Evolutionary conservation across 2,888 invertebrate species (phyloP).

Genomic region (Scaptomyza reducta): DNA sequence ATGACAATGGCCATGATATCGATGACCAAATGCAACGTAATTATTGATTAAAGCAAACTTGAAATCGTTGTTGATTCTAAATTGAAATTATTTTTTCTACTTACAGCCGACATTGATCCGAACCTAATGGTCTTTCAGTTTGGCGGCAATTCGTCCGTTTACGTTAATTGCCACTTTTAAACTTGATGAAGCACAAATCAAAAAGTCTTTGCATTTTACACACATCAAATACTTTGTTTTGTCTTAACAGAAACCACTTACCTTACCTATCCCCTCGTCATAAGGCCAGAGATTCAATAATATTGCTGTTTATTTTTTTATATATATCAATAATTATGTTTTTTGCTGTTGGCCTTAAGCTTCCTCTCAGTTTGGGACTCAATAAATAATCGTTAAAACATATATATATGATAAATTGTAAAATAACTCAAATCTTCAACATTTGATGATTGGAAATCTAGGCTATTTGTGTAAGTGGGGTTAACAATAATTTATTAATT

Average conservation of each 20-base stretch:
- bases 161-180: conserved; percentile 13
- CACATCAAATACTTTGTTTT: conserved; percentile 20
- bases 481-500: conserved; percentile 33
- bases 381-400: neutral
- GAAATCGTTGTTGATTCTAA: neutral
- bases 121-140: conserved; percentile 92
- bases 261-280: neutral
- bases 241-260: conserved; percentile 17
- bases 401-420: conserved; percentile 35
- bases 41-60: conserved; percentile 31
- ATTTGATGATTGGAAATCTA: conserved; percentile 11
- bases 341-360: conserved; percentile 9
- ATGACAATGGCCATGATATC: conserved; percentile 95
- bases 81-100: conserved; percentile 21
- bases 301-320: neutral
- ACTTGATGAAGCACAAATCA: conserved; percentile 46
- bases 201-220: conserved; percentile 50
- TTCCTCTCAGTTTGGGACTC: conserved; percentile 5
- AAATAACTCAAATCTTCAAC: conserved; percentile 18
- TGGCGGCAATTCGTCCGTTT: conserved; percentile 86
- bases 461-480: conserved; percentile 8
- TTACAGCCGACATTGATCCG: conserved; percentile 90
- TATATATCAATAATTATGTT: neutral
- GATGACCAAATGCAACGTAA: conserved; percentile 87
- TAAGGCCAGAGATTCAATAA: neutral